Evolutionary conservation across 2,888 invertebrate genomes (phyloP), one percentile per base, ranked within the genome.

Genomic region (Lepidochrysops patricia): DNA sequence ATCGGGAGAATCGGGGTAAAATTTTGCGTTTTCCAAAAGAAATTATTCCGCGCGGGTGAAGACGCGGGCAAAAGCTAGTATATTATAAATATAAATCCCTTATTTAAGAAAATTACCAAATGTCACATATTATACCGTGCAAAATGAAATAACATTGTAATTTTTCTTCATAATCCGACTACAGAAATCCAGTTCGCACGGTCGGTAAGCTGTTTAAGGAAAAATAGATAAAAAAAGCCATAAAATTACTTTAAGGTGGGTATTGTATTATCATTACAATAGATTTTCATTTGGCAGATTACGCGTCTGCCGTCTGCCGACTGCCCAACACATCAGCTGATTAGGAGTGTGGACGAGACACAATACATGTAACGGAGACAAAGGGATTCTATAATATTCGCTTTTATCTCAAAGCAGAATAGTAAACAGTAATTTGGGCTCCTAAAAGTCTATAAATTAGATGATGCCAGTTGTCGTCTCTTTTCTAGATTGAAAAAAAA

Each of bases 121-220:
- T 7, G 37, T 57, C 32, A 32, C 57, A 60, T 58, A 7, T 52
- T 60, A 25, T 37, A 58, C 26, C 56, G 23, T 61, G 35, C 12
- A 48, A 9, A 48, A 60, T 50, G 37, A 19, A 62, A 62, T 61
- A 57, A 50, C 25, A 34, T 49, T 58, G 61, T 56, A 37, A 61
- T 61, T 61, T 62, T 63, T 60, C 58, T 59, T 62, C 60, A 61
- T 63, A 66, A 66, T 66, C 66, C 62, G 66, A 67, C 66, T 64
- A 63, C 60, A 64, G 64, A 67, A 65, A 63, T 66, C 66, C 62
- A 58, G 63, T 50, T 63, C 62, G 61, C 29, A 57, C 61, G 62
- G 63, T 64, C 64, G 62, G 61, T 68, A 67, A 68, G 68, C 67
- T 64, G 52, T 66, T 67, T 65, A 61, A 60, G 54, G 64, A 62